Base-by-base conservation (phyloP, 1,140 invertebrate genomes). In the Chrysoperla carnea region DNA sequence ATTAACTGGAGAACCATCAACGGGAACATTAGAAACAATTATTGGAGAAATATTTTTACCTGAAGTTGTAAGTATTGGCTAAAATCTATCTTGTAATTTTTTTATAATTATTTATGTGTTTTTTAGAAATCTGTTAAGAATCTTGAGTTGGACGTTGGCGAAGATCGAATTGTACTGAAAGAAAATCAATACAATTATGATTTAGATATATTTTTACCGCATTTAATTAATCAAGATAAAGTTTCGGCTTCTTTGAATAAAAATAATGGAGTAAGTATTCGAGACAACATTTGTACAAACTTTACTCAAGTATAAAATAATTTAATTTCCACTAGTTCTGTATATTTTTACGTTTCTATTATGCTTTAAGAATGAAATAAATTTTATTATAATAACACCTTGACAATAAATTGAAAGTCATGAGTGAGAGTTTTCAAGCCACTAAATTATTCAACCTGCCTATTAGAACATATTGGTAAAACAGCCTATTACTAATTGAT, bases 161-260 rank as follows among this genome's bases (percentile, higher is more conserved):
- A 80, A 50, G 79, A 85, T 63, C 64, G 81, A 46, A 70, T 86
- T 43, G 52, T 82, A 13, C 55, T 85, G 36, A 70, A 77, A 49
- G 67, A 66, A 15, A 50, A 64, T 36, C 69, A 68, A 36, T 61
- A 65, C 49, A 64, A 67, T 31, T 72, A 73, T 50, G 51, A 74
- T 12, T 60, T 81, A 29, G 80, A 85, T 57, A 64, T 80, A 42
- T 84, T 74, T 55, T 52, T 84, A 12, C 77, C 78, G 6, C 71
- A 68, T 55, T 53, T 57, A 31, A 57, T 84, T 15, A 58, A 75
- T 46, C 66, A 70, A 49, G 58, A 72, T 27, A 63, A 66, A 7
- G 70, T 68, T 47, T 66, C 61, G 38, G 74, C 78, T 9, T 61
- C 68, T 39, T 76, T 83, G 47, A 73, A 84, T 54, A 68, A 60